Evolutionary conservation across 2,113 vertebrate species (phyloP).

Genomic region (Drymodes brunneopygia): DNA sequence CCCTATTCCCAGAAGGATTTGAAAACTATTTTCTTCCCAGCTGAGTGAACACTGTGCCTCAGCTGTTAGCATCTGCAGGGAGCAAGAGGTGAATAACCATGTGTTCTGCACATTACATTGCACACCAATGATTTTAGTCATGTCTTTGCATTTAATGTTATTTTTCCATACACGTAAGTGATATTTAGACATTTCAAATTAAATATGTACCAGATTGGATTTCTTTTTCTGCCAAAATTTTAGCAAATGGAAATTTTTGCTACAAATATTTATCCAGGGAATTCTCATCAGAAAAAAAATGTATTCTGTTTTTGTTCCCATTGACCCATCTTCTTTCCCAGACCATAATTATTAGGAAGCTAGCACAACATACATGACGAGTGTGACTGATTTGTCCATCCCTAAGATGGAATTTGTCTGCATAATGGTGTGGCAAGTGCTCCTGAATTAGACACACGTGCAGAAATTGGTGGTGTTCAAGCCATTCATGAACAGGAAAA

Average conservation of each 20-base stretch:
- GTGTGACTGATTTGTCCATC: not conserved
- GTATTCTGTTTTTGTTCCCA: not conserved
- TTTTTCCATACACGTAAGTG: not conserved
- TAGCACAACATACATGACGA: not conserved
- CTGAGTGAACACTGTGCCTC: not conserved
- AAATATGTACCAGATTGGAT: not conserved
- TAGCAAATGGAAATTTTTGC: not conserved
- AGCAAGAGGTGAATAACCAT: not conserved
- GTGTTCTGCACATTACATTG: not conserved
- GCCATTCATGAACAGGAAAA: constrained; percentile 10
- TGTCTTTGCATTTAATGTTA: not conserved
- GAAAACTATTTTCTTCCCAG: not conserved
- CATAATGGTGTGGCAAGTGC: not conserved
- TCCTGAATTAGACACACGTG: not conserved
- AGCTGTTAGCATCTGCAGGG: not conserved
- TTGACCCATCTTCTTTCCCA: not conserved
- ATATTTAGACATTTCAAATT: not conserved
- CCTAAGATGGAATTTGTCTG: not conserved
- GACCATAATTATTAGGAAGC: not conserved
- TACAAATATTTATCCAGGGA: not conserved
- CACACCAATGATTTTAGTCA: not conserved
- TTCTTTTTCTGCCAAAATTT: not conserved
- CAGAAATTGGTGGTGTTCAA: not conserved
- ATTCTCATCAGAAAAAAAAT: not conserved
- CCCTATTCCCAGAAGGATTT: not conserved